Percentiles rank a stretch among this genome's conserved stretches.
Evolutionary conservation across 2,888 invertebrate genomes (phyloP).

Genomic region (Drosophila rubida): DNA sequence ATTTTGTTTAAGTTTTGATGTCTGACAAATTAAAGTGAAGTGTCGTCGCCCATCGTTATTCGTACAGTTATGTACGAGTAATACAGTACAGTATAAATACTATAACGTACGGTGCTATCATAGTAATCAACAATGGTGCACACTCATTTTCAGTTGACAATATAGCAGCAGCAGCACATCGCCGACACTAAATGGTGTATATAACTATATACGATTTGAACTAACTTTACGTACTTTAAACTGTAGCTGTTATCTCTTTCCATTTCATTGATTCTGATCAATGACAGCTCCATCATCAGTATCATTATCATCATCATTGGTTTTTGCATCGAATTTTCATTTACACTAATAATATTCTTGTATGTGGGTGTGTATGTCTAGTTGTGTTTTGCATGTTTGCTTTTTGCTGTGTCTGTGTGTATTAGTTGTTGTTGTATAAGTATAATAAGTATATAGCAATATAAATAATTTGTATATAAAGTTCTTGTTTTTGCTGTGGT

Average conservation of each 20-base stretch:
- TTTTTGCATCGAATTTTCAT: conserved; percentile 55
- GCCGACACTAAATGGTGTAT: conserved; percentile 24
- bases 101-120: conserved; percentile 37
- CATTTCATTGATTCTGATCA: conserved; percentile 66
- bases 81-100: conserved; percentile 43
- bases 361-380: conserved; percentile 67
- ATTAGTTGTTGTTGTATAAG: conserved; percentile 70
- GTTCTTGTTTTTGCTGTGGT: conserved; percentile 75
- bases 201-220: conserved; percentile 54
- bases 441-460: conserved; percentile 77
- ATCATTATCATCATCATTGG: conserved; percentile 24
- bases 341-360: conserved; percentile 75
- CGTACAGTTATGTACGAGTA: conserved; percentile 28
- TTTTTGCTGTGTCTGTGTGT: conserved; percentile 58
- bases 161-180: conserved; percentile 8
- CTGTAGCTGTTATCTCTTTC: conserved; percentile 41
- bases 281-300: conserved; percentile 40
- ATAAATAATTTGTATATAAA: conserved; percentile 77
- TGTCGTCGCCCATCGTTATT: conserved; percentile 11
- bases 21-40: conserved; percentile 36
- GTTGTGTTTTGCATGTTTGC: conserved; percentile 52
- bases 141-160: conserved; percentile 27
- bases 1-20: conserved; percentile 29
- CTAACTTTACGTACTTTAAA: conserved; percentile 66
- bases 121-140: conserved; percentile 40